Evolutionary conservation across 2,113 vertebrate genomes (phyloP).

Genomic region (Mystacornis crossleyi): DNA sequence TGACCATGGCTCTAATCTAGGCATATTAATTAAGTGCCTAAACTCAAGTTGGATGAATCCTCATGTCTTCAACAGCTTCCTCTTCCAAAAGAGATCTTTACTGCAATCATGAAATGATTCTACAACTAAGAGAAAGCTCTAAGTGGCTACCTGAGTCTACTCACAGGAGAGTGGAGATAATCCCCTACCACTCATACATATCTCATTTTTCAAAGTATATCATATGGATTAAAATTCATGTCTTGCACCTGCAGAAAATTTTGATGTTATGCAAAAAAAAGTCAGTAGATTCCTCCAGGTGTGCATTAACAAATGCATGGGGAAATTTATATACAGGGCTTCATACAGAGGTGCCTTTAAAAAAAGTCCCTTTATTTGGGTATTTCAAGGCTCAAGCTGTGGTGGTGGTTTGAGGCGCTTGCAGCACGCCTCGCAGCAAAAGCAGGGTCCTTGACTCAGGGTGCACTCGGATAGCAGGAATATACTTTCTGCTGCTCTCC

Average conservation of each 20-base stretch:
- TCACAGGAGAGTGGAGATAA: not conserved
- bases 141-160: not conserved
- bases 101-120: not conserved
- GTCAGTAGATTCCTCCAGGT: not conserved
- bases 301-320: not conserved
- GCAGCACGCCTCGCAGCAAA: not conserved
- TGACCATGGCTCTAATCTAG: not conserved
- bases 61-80: not conserved
- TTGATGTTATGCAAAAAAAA: not conserved
- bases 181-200: too few species aligned
- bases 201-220: not conserved
- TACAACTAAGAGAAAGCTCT: not conserved
- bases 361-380: not conserved
- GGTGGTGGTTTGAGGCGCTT: not conserved
- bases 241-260: not conserved
- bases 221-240: not conserved
- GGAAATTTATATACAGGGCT: not conserved
- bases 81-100: not conserved
- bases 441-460: not conserved
- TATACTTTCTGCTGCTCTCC: not conserved
- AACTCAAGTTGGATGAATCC: not conserved
- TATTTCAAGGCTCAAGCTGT: not conserved
- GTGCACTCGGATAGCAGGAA: not conserved
- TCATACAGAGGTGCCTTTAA: not conserved
- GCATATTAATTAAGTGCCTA: not conserved